Base-by-base conservation (phyloP, 2,113 vertebrate genomes). In the Nerophis ophidion region DNA sequence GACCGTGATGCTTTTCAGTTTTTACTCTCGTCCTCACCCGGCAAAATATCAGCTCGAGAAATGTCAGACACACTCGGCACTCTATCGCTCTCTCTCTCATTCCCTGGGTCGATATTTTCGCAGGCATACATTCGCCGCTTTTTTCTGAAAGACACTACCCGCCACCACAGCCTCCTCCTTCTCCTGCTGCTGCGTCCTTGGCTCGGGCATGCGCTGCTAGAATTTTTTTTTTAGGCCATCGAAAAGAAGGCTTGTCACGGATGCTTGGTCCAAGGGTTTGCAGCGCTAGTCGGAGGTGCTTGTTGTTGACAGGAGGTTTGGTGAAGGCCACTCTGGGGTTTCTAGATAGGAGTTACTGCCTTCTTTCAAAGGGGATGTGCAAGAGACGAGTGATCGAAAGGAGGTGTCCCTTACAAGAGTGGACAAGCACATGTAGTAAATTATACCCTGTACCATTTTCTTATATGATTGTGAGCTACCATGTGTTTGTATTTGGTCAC, bases 281-380 rank as follows among this genome's bases (percentile, higher is more conserved):
- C 65, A 48, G 61, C 62, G 69, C 57, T 79, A 75, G 72, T 65
- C 63, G 48, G 62, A 81, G 74, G 75, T 74, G 72, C 64, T 57
- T 77, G 70, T 70, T 77, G 10, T 68, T 82, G 81, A 81, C 77
- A 72, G 65, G 50, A 79, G 79, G 81, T 78, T 75, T 71, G 70
- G 73, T 64, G 71, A 53, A 55, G 62, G 52, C 14, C 8, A n/a
- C 13, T 7, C 13, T 55, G 8, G n/a, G 19, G 8, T 12, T 63
- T 38, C 55, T 62, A 68, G 15, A 8, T 44, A 55, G 26, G 61
- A 72, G 60, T 78, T 71, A 59, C 67, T 46, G 26, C 57, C 72
- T 61, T 26, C 63, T 80, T 80, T 77, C 66, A 73, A 59, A 48
- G 60, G 48, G 68, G 64, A 57, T 55, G 63, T 26, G 26, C 26